These are phyloP conservation scores for Cremastinae sp. DNA, from an alignment of 2,888 invertebrate genomes.

Conservation along the genomic window DNA sequence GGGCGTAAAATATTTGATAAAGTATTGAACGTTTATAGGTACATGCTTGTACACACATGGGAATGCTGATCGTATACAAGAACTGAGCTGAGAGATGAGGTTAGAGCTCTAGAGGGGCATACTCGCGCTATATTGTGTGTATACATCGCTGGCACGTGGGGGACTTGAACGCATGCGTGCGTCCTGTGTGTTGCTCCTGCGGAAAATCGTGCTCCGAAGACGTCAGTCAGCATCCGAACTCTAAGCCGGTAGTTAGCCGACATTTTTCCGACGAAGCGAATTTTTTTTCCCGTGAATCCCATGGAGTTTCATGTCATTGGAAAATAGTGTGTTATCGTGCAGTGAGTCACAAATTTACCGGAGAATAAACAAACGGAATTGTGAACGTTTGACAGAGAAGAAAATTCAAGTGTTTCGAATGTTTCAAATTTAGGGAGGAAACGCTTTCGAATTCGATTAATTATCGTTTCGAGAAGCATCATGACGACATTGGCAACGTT, in stretches of 20 bases:
- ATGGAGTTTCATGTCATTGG: not conserved
- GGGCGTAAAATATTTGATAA: not conserved
- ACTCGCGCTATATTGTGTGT: no score
- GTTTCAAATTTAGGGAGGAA: constrained; percentile 2
- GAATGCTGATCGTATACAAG: constrained; percentile 8
- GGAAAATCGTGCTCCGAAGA: constrained; percentile 67
- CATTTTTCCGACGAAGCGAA: constrained; percentile 34
- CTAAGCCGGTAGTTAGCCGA: constrained; percentile 69
- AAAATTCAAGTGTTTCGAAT: no score
- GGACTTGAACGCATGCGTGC: constrained; percentile 75
- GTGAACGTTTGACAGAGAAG: no score
- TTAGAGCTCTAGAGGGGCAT: constrained; percentile 66
- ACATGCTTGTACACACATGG: constrained; percentile 27
- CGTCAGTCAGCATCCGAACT: constrained; percentile 76
- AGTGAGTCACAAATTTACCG: not conserved
- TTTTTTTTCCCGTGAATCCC: not conserved
- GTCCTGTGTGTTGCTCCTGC: constrained; percentile 75
- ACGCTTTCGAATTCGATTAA: constrained; percentile 3
- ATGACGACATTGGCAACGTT: constrained; percentile 54
- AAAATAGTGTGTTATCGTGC: not conserved
- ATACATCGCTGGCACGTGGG: constrained; percentile 71
- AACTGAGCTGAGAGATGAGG: constrained; percentile 41
- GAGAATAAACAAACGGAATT: no score
- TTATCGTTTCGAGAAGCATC: constrained; percentile 1
- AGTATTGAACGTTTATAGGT: constrained; percentile 2